phyloP scores from a whole-genome alignment of 2,797 vertebrate genomes.

The Apodemus agrarius region DNA sequence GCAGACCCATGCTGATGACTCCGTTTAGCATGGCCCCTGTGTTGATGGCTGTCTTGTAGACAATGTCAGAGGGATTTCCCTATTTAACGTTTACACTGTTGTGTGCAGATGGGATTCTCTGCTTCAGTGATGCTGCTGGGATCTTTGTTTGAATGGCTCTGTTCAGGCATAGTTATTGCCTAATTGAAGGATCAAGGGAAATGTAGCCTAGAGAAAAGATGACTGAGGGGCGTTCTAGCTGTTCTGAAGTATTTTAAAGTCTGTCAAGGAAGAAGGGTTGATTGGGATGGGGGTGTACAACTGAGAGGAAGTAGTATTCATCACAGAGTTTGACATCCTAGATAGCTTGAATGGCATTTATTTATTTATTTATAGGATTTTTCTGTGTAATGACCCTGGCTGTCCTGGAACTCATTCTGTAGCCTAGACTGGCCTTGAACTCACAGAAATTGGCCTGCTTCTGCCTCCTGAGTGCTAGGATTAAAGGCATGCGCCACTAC shows the following conservation, averaged over 20 bases:
- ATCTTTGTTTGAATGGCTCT: conserved; percentile 69
- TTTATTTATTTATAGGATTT: background rate
- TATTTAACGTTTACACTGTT: conserved; percentile 69
- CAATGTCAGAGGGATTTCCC: conserved; percentile 58
- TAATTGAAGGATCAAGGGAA: conserved; percentile 75
- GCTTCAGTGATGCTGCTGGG: conserved; percentile 68
- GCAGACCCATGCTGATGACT: conserved; percentile 43
- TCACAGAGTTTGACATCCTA: background rate
- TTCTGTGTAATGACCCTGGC: background rate
- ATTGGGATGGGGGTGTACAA: background rate
- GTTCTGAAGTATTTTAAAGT: conserved; percentile 46
- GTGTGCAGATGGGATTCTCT: conserved; percentile 67
- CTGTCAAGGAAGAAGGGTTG: conserved; percentile 45
- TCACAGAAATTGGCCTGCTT: background rate
- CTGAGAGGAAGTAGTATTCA: background rate
- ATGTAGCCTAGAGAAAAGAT: conserved; percentile 69
- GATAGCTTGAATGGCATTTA: background rate
- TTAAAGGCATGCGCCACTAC: background rate
- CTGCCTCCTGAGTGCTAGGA: background rate
- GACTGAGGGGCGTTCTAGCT: conserved; percentile 16
- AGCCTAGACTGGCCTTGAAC: background rate
- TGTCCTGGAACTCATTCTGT: background rate
- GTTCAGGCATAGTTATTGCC: conserved; percentile 69
- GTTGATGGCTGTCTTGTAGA: conserved; percentile 61
- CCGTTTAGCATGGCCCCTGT: conserved; percentile 56